These are phyloP conservation scores for Ailurus styani DNA, from an alignment of 2,113 vertebrate species.

Conservation along the genomic window DNA sequence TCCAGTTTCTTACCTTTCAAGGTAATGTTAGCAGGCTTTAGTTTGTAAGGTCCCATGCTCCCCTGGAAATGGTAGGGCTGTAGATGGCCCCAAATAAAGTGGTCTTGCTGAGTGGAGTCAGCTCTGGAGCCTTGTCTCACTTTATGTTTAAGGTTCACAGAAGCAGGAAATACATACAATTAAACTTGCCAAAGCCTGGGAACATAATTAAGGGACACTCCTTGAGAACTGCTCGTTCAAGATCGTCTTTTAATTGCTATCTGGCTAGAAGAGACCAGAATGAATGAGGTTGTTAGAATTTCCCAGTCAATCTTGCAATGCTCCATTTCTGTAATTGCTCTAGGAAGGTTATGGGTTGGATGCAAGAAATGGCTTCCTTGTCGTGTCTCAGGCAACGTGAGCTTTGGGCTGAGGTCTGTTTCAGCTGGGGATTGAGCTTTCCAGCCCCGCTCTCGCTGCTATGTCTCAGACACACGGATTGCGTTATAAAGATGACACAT, in stretches of 20 bases:
- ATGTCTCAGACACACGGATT: fast-evolving
- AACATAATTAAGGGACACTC: not conserved
- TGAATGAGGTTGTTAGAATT: not conserved
- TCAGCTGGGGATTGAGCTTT: fast-evolving
- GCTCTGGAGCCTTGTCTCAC: not conserved
- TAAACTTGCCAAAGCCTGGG: not conserved
- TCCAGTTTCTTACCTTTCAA: not conserved
- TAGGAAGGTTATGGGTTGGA: not conserved
- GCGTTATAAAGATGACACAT: fast-evolving
- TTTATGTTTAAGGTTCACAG: not conserved
- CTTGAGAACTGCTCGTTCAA: not conserved
- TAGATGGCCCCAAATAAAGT: fast-evolving
- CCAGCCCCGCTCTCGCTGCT: fast-evolving
- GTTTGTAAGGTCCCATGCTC: fast-evolving
- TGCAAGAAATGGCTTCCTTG: too few species aligned
- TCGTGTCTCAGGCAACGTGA: not conserved
- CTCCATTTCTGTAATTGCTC: fast-evolving
- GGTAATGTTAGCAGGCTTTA: fast-evolving
- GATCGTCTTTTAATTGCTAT: slow-evolving; percentile 10
- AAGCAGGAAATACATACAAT: not conserved
- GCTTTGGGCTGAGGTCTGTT: not conserved
- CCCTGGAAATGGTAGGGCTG: fast-evolving
- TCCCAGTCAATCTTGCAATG: not conserved
- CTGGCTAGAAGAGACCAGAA: not conserved
- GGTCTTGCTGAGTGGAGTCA: fast-evolving